These are phyloP conservation scores for Petrolisthes manimaculis DNA, from an alignment of 2,888 invertebrate genomes.

Conservation along the genomic window DNA sequence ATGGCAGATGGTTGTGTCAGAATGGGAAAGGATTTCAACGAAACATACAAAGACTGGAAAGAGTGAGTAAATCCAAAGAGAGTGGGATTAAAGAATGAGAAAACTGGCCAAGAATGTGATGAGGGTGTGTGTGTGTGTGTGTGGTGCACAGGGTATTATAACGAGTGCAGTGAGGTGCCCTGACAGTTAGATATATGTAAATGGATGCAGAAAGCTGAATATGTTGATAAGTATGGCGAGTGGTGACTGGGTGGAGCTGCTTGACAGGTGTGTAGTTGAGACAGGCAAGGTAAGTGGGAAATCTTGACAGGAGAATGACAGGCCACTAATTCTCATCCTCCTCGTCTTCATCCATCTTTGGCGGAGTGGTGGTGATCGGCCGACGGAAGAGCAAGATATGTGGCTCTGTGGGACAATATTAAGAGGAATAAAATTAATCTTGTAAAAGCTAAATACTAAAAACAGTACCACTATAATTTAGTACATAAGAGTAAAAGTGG, in stretches of 20 bases:
- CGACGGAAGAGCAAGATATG: constrained; percentile 84
- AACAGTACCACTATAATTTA: background rate
- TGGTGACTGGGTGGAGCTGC: constrained; percentile 1
- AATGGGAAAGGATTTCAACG: too few species aligned
- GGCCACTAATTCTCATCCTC: constrained; percentile 22
- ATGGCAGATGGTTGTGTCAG: too few species aligned
- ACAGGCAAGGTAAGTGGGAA: background rate
- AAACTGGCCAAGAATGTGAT: too few species aligned
- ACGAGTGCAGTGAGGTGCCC: too few species aligned
- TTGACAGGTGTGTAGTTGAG: background rate
- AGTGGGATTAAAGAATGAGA: too few species aligned
- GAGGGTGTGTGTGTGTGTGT: too few species aligned
- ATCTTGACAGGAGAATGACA: background rate
- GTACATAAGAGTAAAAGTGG: background rate
- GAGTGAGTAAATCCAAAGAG: too few species aligned
- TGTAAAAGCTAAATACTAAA: background rate
- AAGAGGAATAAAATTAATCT: constrained; percentile 19
- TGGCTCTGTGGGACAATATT: constrained; percentile 77
- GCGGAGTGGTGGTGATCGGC: constrained; percentile 56
- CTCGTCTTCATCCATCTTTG: constrained; percentile 59
- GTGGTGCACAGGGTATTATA: too few species aligned
- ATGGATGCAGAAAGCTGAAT: too few species aligned
- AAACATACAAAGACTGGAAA: too few species aligned
- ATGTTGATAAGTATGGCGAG: background rate
- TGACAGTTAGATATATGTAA: too few species aligned